These are phyloP conservation scores for Ploceus nigricollis DNA, from an alignment of 2,113 vertebrate species.

Conservation along the genomic window DNA sequence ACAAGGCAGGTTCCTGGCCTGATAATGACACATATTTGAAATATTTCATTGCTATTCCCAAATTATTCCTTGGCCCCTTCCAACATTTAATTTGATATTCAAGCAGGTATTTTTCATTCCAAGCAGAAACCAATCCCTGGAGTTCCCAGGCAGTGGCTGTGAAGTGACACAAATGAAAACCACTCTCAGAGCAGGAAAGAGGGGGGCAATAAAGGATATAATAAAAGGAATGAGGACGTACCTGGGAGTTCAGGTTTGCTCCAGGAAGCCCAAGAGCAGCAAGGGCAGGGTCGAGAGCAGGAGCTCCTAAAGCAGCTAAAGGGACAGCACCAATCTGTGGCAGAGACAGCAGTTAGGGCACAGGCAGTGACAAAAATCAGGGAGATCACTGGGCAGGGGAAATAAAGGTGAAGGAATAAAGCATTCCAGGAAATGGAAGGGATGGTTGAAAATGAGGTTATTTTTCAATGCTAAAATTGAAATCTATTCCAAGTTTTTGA, in stretches of 20 bases:
- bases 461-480: not conserved
- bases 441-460: not conserved
- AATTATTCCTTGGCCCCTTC: not conserved
- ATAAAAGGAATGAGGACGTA: slow-evolving; percentile 35
- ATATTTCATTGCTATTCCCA: not conserved
- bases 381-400: not conserved
- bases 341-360: not conserved
- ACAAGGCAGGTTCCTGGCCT: not conserved
- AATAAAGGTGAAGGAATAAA: not conserved
- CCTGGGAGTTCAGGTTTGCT: slow-evolving; percentile 93
- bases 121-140: not conserved
- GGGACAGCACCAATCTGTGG: slow-evolving; percentile 91
- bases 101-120: not conserved
- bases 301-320: slow-evolving; percentile 88
- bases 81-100: not conserved
- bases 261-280: slow-evolving; percentile 93
- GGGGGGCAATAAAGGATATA: not conserved
- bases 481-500: accelerated
- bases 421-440: not conserved
- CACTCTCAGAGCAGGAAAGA: not conserved
- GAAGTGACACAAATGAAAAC: not conserved
- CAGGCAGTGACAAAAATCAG: too few relatives aligned
- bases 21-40: not conserved
- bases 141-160: not conserved
- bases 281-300: slow-evolving; percentile 89